Percentiles rank a stretch among this genome's conserved stretches.
Conservation (phyloP, 2,113 vertebrate genomes). For the Myanophis thanlyinensis region DNA sequence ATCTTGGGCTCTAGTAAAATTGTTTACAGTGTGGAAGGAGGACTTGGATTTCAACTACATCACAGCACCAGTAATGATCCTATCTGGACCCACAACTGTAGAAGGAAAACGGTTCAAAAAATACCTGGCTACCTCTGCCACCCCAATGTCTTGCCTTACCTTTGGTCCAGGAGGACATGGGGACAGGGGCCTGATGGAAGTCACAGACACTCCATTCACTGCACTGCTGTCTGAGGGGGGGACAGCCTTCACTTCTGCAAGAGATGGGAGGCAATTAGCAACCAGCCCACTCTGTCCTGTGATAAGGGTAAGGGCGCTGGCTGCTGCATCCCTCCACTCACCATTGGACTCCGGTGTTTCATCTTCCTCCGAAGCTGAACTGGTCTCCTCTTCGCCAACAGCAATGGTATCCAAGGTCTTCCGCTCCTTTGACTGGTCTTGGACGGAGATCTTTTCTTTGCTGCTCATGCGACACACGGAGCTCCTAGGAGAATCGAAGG, state of each 20-base stretch:
- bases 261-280: background rate
- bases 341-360: slow-evolving; percentile 66
- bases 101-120: background rate
- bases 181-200: background rate
- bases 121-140: background rate
- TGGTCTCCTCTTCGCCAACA: slow-evolving; percentile 75
- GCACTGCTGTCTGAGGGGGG: slow-evolving; percentile 15
- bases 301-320: background rate
- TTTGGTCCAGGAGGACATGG: slow-evolving; percentile 13
- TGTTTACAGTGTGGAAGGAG: background rate
- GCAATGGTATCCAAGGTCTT: slow-evolving; percentile 75
- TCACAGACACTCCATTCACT: slow-evolving; percentile 41
- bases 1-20: background rate
- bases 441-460: slow-evolving; percentile 85
- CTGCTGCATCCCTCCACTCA: slow-evolving; percentile 3
- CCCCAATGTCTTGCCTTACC: slow-evolving; percentile 25
- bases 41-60: background rate
- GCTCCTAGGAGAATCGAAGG: slow-evolving; percentile 63
- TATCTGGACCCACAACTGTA: background rate
- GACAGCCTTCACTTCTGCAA: background rate
- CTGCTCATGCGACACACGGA: slow-evolving; percentile 91
- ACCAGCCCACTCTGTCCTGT: too few species aligned
- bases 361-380: slow-evolving; percentile 57
- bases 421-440: slow-evolving; percentile 88
- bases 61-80: background rate